Evolutionary conservation across 2,113 vertebrate species (phyloP).

Genomic region (Charadrius vociferus): DNA sequence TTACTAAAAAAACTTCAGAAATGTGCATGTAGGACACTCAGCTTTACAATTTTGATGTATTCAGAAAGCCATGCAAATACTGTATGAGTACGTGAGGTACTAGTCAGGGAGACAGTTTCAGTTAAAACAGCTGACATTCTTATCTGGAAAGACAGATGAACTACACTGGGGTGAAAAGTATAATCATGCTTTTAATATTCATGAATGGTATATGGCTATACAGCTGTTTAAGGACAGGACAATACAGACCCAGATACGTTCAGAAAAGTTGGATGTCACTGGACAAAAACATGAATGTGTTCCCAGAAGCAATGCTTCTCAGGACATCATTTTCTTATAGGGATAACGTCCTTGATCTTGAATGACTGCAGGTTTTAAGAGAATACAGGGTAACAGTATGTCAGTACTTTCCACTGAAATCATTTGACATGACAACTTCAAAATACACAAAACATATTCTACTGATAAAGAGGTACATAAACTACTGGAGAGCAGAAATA

Average conservation of each 20-base stretch:
- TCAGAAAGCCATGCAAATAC: neutral
- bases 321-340: neutral
- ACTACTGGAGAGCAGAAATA: neutral
- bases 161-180: slow-evolving; percentile 16
- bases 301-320: neutral
- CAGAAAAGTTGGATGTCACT: neutral
- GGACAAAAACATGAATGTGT: neutral
- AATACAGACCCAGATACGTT: neutral
- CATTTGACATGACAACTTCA: neutral
- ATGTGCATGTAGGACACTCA: neutral
- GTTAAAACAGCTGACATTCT: neutral
- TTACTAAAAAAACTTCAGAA: neutral
- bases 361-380: neutral
- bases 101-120: neutral
- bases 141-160: slow-evolving; percentile 26
- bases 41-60: neutral
- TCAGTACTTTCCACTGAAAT: neutral
- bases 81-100: neutral
- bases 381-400: neutral
- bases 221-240: neutral
- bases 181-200: slow-evolving; percentile 22
- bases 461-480: neutral
- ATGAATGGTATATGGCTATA: neutral
- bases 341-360: neutral
- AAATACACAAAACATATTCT: neutral